Evolutionary conservation across 2,888 invertebrate genomes (phyloP), one percentile per base, ranked within the genome.

Genomic region (Drosophila anomelani): DNA sequence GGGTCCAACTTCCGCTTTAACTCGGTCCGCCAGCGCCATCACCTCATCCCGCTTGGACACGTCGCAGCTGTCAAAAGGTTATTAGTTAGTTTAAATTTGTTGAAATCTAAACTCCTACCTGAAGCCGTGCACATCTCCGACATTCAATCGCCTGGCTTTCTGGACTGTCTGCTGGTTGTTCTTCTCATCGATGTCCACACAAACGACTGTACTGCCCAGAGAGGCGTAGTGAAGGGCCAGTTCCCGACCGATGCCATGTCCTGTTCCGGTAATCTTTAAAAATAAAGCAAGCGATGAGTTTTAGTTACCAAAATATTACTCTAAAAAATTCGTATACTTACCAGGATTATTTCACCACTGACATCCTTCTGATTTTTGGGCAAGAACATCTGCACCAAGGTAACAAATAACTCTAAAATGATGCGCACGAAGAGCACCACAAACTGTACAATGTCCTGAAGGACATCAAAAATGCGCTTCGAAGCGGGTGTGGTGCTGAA

Each of bases 171-270:
- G 94, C 79, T 94, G 93, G 91, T 96, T 96, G 77, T 94, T 94
- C 58, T 93, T 93, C 75, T 95, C 94, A 91, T 97, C 95, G 78
- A 97, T 94, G 90, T 97, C 97, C 93, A 96, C 95, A 78, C 96
- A 96, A 12, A 97, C 94, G 4, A 97, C 94, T 7, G 94, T 94
- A 43, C 96, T 95, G 0, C 96, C 96, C 49, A 95, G 93, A 53
- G 94, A 93, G 0, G 95, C 95, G 88, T 97, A 96, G 81, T 95
- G 94, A 46, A 95, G 90, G 0, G 96, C 96, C 72, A 97, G 93
- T 91, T 96, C 95, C 58, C 95, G 94, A 1, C 97, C 97, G 90
- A 97, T 96, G 10, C 97, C 97, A 92, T 96, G 96, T 0, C 96
- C 97, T 0, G 96, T 94, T 20, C 97, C 97, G 15, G 97, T 97